Conservation (phyloP, 1,140 invertebrate genomes). For the Drosophila ogumai region DNA sequence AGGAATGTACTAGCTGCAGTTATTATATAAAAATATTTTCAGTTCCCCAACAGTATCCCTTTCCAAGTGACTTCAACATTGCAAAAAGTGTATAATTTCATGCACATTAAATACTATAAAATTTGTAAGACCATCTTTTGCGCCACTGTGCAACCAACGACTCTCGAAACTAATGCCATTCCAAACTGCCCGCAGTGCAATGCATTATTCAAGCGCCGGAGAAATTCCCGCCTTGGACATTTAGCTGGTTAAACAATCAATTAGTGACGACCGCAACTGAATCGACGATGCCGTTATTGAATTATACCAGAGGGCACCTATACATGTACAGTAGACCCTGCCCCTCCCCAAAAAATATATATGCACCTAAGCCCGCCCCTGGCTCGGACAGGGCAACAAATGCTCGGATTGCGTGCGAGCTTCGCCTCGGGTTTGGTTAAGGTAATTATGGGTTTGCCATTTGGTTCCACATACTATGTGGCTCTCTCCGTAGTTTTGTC, state of each 20-base stretch:
- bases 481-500: slow-evolving; percentile 18
- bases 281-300: slow-evolving; percentile 73
- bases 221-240: slow-evolving; percentile 52
- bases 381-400: slow-evolving; percentile 46
- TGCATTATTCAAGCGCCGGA: slow-evolving; percentile 65
- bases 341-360: slow-evolving; percentile 3
- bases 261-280: slow-evolving; percentile 60
- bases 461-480: slow-evolving; percentile 34
- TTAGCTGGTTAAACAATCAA: slow-evolving; percentile 76
- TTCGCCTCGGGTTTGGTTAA: slow-evolving; percentile 17
- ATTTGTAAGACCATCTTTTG: neutral
- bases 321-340: neutral
- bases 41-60: neutral
- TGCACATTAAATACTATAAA: neutral
- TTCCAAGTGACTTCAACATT: neutral
- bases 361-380: slow-evolving; percentile 3
- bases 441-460: slow-evolving; percentile 71
- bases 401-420: slow-evolving; percentile 72
- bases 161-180: slow-evolving; percentile 17
- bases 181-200: slow-evolving; percentile 29
- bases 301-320: slow-evolving; percentile 46
- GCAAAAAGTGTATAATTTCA: neutral
- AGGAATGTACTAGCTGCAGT: neutral
- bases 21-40: no score
- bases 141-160: slow-evolving; percentile 17